Conservation (phyloP, 2,888 invertebrate species). For the Subacronicta megacephala region DNA sequence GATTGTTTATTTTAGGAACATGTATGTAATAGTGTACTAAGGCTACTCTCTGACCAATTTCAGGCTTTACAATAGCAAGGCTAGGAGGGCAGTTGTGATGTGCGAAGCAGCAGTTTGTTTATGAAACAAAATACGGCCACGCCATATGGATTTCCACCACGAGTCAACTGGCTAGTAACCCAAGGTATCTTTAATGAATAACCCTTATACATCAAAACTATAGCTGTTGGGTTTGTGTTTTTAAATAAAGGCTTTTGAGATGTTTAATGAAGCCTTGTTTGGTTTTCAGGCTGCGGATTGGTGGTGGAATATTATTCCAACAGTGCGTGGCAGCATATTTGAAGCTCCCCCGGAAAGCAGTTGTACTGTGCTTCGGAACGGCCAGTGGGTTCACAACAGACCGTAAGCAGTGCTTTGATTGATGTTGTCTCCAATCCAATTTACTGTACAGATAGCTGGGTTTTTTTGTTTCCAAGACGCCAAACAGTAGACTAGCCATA, state of each 20-base stretch:
- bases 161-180: too few species aligned
- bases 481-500: not conserved
- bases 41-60: too few species aligned
- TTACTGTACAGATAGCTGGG: conserved; percentile 5
- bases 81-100: too few species aligned
- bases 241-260: not conserved
- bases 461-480: not conserved
- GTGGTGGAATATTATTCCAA: conserved; percentile 8
- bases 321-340: conserved; percentile 1
- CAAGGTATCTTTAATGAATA: too few species aligned
- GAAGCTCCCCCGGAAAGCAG: conserved; percentile 1
- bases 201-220: too few species aligned
- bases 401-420: not conserved
- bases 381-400: not conserved
- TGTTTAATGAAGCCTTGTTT: not conserved
- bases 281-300: not conserved
- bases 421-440: not conserved
- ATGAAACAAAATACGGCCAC: too few species aligned
- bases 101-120: too few species aligned
- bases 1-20: too few species aligned
- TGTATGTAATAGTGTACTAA: too few species aligned
- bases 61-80: too few species aligned
- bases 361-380: not conserved
- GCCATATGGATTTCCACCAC: too few species aligned
- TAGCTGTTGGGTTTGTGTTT: too few species aligned